These are phyloP conservation scores for Chironomus tepperi DNA, from an alignment of 1,140 invertebrate genomes.

Conservation along the genomic window DNA sequence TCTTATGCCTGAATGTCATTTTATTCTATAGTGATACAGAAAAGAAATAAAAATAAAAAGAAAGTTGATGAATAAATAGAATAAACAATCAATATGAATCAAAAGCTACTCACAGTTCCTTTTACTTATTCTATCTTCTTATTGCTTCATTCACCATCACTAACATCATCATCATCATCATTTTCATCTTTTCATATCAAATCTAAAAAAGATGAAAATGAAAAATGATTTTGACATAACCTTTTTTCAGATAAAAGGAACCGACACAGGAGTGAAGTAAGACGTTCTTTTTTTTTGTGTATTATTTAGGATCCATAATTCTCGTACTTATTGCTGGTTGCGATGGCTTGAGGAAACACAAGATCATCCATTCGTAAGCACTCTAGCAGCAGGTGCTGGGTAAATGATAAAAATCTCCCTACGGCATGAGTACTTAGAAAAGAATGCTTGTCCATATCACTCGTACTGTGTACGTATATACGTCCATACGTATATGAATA, in stretches of 20 bases:
- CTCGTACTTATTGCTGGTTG: not conserved
- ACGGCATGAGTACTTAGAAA: conserved; percentile 43
- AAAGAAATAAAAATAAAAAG: no score
- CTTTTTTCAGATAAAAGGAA: not conserved
- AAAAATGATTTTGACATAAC: conserved; percentile 14
- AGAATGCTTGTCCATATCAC: conserved; percentile 27
- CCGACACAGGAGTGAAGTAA: no score
- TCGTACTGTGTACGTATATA: no score
- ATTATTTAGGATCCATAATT: not conserved
- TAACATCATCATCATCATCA: not conserved
- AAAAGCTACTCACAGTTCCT: not conserved
- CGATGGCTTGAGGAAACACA: not conserved
- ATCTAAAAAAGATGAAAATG: not conserved
- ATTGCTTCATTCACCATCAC: not conserved
- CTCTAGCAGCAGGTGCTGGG: conserved; percentile 41
- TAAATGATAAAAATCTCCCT: conserved; percentile 35
- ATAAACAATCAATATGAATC: not conserved
- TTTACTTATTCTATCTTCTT: not conserved
- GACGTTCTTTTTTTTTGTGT: not conserved
- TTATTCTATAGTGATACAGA: no score
- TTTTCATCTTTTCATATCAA: not conserved
- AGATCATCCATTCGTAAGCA: conserved; percentile 32
- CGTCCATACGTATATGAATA: no score
- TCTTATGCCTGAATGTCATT: no score
- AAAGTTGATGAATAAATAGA: not conserved